These are phyloP conservation scores for Glossosoma conforme DNA, from an alignment of 1,140 invertebrate species.

Conservation along the genomic window DNA sequence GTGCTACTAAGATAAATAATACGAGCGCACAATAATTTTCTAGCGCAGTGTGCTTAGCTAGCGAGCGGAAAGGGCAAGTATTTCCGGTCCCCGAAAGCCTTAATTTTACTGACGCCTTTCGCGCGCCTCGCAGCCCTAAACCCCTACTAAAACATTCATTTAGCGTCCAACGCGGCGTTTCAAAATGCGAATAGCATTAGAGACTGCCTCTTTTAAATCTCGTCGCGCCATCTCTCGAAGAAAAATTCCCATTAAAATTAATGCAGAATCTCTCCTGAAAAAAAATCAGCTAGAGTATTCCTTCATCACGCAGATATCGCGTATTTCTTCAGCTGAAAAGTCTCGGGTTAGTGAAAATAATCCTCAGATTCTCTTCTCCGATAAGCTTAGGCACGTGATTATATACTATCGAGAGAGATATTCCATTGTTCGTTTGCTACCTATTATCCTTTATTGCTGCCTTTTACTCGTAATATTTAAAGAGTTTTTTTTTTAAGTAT, in stretches of 20 bases:
- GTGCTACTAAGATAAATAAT: no score
- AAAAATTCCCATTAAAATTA: slow-evolving; percentile 10
- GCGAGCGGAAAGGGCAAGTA: no score
- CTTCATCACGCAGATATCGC: background rate
- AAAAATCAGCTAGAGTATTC: no score
- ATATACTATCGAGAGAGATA: background rate
- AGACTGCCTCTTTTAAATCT: slow-evolving; percentile 6
- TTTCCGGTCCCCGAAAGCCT: no score
- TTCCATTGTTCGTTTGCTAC: slow-evolving; percentile 1
- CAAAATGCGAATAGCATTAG: slow-evolving; percentile 2
- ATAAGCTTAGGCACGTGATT: slow-evolving; percentile 2
- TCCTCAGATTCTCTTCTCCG: background rate
- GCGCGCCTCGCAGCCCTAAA: background rate
- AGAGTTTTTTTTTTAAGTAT: background rate
- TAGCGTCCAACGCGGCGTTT: slow-evolving; percentile 3
- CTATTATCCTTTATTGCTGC: slow-evolving; percentile 5
- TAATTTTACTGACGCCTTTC: no score
- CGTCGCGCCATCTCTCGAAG: slow-evolving; percentile 9
- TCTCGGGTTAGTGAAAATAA: slow-evolving; percentile 7
- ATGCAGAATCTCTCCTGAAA: no score
- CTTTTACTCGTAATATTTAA: background rate
- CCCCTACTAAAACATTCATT: slow-evolving; percentile 6
- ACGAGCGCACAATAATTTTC: no score
- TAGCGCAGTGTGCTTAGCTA: no score
- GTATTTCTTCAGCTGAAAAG: slow-evolving; percentile 1